Evolutionary conservation across 2,113 vertebrate genomes (phyloP).

Genomic region (Aptenodytes forsteri): DNA sequence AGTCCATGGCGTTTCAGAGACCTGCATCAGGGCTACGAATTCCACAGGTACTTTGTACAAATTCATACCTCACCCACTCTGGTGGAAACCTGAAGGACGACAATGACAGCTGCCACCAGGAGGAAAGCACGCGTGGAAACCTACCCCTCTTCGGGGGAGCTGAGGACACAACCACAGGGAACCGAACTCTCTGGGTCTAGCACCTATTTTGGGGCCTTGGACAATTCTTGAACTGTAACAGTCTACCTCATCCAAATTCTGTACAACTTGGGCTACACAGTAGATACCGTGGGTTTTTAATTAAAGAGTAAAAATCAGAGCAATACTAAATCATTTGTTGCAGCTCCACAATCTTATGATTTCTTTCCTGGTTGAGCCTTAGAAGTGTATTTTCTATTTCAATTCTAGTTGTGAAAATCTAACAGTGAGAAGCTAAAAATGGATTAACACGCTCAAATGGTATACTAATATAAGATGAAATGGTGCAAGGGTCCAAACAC

Average conservation of each 20-base stretch:
- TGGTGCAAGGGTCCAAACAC: background rate
- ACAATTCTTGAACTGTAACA: background rate
- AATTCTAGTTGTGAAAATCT: background rate
- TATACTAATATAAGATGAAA: background rate
- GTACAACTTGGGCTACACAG: background rate
- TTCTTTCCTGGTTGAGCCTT: background rate
- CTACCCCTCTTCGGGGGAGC: accelerated
- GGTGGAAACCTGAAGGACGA: background rate
- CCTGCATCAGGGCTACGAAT: background rate
- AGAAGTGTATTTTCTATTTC: background rate
- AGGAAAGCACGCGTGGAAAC: accelerated
- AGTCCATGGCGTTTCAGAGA: background rate
- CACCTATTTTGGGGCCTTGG: background rate
- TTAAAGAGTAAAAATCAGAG: background rate
- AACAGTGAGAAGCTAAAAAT: background rate
- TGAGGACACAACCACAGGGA: background rate
- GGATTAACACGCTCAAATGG: background rate
- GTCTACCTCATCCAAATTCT: background rate
- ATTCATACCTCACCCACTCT: accelerated
- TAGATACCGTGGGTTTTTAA: accelerated
- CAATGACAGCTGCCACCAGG: accelerated
- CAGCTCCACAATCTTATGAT: background rate
- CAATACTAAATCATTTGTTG: accelerated
- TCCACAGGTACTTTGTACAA: accelerated
- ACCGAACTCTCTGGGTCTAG: accelerated